Evolutionary conservation across 1,140 invertebrate genomes (phyloP), one percentile per base, ranked within the genome.

Genomic region (Metaphire vulgaris): DNA sequence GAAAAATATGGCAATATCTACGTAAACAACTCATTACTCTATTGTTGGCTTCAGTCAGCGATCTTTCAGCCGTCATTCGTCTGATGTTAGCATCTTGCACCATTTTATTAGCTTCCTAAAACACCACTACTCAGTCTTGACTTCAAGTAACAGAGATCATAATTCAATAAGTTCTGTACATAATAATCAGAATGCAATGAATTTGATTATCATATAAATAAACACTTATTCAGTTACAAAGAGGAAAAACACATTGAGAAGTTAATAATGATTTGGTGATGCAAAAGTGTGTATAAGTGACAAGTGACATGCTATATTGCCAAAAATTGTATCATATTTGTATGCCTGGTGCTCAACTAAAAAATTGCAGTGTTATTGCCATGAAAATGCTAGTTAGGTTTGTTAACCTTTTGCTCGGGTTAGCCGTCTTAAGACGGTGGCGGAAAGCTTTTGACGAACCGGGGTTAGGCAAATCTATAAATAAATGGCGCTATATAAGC

Each of bases 21-120:
- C 6, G 41, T 56, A 56, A 21, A 56, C 21, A 56, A 56, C 6
- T 56, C 41, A 12, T 33, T 77, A 92, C 89, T 83, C 93, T 92
- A 89, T 93, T 90, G 80, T 90, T 89, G 21, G 91, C 90, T 86
- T 94, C 92, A 77, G 88, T 89, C 15, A 92, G 82, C 1, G 90
- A 85, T 81, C 91, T 91, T 81, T 93, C 92, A 0, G 92, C 90
- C 21, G 89, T 89, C 16, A 91, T 90, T 81, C 92, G 89, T 65
- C 90, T 90, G 74, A 91, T 88, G 81, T 94, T 93, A 0, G 92
- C 92, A 80, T 92, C 91, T 79, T 90, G 88, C 0, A 94, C 92
- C 92, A 93, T 93, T 80, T 91, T 92, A 83, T 94, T 92, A 0
- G 92, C 92, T 86, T 94, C 92, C 92, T 93, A 83, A 76, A n/a